Evolutionary conservation across 2,888 invertebrate genomes (phyloP), one percentile per base, ranked within the genome.

Genomic region (Cancer borealis): DNA sequence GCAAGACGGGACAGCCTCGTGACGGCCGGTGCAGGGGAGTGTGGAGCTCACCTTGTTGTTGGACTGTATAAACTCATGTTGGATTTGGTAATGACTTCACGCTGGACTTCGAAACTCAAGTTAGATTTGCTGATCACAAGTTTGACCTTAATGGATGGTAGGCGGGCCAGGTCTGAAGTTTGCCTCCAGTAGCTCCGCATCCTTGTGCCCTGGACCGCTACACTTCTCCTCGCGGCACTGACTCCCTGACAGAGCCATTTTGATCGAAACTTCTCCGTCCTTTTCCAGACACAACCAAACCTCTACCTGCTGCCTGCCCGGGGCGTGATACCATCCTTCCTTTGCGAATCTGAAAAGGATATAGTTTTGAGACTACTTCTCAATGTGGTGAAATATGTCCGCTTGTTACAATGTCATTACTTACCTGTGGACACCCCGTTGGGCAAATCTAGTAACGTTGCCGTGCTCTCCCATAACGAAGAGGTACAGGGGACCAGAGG

Each of bases 381-480:
- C 54, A 2, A 54, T 14, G 14, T 12, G 54, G 54, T 14, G 39
- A 54, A 54, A 14, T 54, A 54, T 54, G 54, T 54, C 54, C 54
- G 54, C 54, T 8, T 8, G 2, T 26, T 73, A 8, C 26, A 26
- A 10, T 26, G 5, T 73, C 73, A 73, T n/a, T 39, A 84, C 93
- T 84, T 8, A 87, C 93, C 91, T 93, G 93, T 93, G 93, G 45
- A 93, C 30, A 4, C 93, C 93, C 60, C n/a, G 54, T 26, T 91
- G 93, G 14, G 87, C 26, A 66, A 88, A 93, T 6, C 88, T 14
- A 17, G 46, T 60, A 30, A 93, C 54, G 21, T 90, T 79, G 60
- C 93, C 93, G 6, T 91, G 87, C 10, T 66, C 54, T 6, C 54
- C n/a, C 66, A 91, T 47, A 14, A 91, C 66, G 91, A 90, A 93